These are phyloP conservation scores for Crocodylus rhombifer DNA, from an alignment of 2,797 vertebrate species.

Conservation along the genomic window DNA sequence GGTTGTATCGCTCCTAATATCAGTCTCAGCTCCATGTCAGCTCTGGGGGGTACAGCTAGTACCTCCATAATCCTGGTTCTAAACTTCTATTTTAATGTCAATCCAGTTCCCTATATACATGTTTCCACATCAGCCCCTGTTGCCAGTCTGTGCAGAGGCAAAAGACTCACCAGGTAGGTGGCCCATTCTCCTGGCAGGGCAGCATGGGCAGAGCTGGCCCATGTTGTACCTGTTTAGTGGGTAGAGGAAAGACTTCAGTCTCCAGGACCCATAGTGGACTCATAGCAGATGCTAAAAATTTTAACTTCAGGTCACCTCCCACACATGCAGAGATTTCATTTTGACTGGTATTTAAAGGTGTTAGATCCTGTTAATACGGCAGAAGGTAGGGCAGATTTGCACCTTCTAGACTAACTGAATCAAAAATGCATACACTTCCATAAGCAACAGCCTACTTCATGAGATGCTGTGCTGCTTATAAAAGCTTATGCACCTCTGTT, in stretches of 20 bases:
- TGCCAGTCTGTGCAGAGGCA: neutral
- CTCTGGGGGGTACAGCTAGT: neutral
- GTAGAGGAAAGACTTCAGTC: neutral
- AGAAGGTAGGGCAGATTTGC: neutral
- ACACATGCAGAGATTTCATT: neutral
- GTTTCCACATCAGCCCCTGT: neutral
- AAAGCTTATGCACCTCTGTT: no score
- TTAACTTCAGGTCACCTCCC: neutral
- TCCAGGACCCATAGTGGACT: neutral
- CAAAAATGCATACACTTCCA: no score
- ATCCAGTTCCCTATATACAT: neutral
- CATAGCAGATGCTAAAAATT: neutral
- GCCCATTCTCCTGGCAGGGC: neutral
- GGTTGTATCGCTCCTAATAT: neutral
- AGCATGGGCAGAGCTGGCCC: neutral
- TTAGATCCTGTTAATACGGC: neutral
- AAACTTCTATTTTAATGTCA: neutral
- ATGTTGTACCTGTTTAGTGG: neutral
- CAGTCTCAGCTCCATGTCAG: constrained; percentile 18
- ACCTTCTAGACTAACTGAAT: no score
- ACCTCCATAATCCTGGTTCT: neutral
- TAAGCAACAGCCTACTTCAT: no score
- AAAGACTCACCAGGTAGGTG: neutral
- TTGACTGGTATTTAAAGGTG: neutral
- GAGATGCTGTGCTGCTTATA: no score